These are phyloP conservation scores for Eubucco bourcierii DNA, from an alignment of 2,113 vertebrate species.

Conservation along the genomic window DNA sequence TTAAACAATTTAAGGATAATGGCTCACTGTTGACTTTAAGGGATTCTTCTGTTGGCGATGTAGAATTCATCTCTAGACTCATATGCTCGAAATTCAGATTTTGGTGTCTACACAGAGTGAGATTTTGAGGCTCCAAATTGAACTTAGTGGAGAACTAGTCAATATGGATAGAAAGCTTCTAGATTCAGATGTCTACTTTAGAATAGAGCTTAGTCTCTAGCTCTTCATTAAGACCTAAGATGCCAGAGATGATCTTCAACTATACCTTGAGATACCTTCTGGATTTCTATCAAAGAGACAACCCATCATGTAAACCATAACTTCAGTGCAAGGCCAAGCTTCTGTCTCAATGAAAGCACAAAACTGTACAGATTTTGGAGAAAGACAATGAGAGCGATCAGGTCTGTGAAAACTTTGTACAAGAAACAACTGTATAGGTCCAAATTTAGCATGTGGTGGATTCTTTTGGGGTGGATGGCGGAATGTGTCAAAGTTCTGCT, in stretches of 20 bases:
- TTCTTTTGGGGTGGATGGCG: background rate
- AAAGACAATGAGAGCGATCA: background rate
- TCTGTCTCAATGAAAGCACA: background rate
- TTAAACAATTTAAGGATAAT: background rate
- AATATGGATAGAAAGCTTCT: background rate
- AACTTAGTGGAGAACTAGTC: background rate
- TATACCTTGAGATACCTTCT: background rate
- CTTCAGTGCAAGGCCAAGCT: background rate
- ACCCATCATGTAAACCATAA: background rate
- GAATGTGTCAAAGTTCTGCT: background rate
- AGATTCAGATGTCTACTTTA: background rate
- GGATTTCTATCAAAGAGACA: background rate
- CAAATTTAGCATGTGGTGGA: background rate
- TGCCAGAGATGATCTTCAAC: background rate
- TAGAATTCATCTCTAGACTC: background rate
- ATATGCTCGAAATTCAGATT: background rate
- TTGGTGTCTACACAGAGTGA: background rate
- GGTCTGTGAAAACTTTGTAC: background rate
- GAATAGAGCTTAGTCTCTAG: background rate
- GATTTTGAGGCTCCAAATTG: background rate
- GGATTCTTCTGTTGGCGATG: background rate
- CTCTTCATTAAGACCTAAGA: background rate
- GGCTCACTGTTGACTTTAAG: background rate
- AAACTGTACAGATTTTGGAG: background rate
- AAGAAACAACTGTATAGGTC: background rate